Evolutionary conservation across 1,140 invertebrate species (phyloP).

Genomic region (Pseudomyrmex sp.): DNA sequence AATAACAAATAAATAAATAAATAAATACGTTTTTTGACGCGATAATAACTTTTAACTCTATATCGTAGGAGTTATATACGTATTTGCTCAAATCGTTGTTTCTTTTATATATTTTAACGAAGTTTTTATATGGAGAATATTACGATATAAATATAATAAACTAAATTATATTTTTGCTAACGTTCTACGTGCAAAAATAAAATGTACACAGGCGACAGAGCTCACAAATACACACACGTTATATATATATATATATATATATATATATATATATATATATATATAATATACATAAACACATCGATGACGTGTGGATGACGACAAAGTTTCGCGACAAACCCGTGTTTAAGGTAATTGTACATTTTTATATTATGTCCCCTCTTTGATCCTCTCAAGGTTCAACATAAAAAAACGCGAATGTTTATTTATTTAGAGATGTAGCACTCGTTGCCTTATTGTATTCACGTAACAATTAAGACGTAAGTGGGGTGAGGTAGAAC

Average conservation of each 20-base stretch:
- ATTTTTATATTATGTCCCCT: constrained; percentile 74
- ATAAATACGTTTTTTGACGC: constrained; percentile 75
- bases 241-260: neutral
- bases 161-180: constrained; percentile 84
- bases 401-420: constrained; percentile 56
- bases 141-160: constrained; percentile 71
- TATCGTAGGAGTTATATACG: constrained; percentile 72
- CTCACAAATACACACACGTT: constrained; percentile 16
- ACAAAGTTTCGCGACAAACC: constrained; percentile 59
- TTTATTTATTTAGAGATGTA: constrained; percentile 80
- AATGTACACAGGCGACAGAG: constrained; percentile 14
- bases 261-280: neutral
- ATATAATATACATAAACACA: neutral
- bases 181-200: constrained; percentile 67
- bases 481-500: constrained; percentile 45
- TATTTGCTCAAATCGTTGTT: constrained; percentile 84
- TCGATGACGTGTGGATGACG: constrained; percentile 17
- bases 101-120: constrained; percentile 84
- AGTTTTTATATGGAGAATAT: constrained; percentile 79
- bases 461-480: constrained; percentile 74
- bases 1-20: constrained; percentile 73
- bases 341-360: constrained; percentile 71
- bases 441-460: constrained; percentile 79
- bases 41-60: constrained; percentile 71
- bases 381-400: constrained; percentile 66